A percentile compares a stretch with the other conserved stretches of the same genome.
phyloP scores from a whole-genome alignment of 2,888 invertebrate species.

The Entomobrya proxima region DNA sequence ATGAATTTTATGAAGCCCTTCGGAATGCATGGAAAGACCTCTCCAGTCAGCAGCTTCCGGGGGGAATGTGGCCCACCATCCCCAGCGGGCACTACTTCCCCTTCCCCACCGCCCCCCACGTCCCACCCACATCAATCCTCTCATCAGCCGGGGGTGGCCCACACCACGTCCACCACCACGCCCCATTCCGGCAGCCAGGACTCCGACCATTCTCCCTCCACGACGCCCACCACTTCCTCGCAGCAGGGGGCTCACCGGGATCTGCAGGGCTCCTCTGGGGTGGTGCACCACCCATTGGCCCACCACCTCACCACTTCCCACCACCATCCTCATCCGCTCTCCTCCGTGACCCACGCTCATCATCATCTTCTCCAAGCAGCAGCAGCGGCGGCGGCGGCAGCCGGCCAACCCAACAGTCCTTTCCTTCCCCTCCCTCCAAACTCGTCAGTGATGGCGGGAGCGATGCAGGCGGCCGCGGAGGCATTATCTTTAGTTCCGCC shows the following conservation, averaged over 20 bases:
- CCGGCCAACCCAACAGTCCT: constrained; percentile 62
- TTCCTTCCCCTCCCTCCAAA: constrained; percentile 67
- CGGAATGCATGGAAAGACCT: constrained; percentile 77
- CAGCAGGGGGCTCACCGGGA: background rate
- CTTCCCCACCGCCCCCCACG: constrained; percentile 79
- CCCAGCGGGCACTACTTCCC: constrained; percentile 78
- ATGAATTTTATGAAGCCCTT: constrained; percentile 93
- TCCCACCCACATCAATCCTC: constrained; percentile 83
- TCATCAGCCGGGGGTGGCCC: constrained; percentile 80
- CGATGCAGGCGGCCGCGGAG: constrained; percentile 65
- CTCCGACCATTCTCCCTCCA: constrained; percentile 64
- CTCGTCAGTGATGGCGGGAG: constrained; percentile 64
- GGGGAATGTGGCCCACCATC: constrained; percentile 77
- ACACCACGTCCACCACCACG: constrained; percentile 78
- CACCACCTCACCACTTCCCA: constrained; percentile 76
- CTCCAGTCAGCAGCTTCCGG: constrained; percentile 72
- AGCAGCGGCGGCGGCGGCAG: constrained; percentile 60
- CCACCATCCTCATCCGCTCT: constrained; percentile 77
- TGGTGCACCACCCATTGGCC: constrained; percentile 61
- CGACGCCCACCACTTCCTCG: constrained; percentile 63
- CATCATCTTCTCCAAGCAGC: constrained; percentile 65
- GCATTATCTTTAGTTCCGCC: constrained; percentile 65
- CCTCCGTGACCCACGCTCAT: constrained; percentile 52
- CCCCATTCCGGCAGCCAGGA: constrained; percentile 44
- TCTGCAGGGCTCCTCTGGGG: constrained; percentile 48